Conservation (phyloP, 2,113 vertebrate genomes). For the Onychostoma macrolepis region DNA sequence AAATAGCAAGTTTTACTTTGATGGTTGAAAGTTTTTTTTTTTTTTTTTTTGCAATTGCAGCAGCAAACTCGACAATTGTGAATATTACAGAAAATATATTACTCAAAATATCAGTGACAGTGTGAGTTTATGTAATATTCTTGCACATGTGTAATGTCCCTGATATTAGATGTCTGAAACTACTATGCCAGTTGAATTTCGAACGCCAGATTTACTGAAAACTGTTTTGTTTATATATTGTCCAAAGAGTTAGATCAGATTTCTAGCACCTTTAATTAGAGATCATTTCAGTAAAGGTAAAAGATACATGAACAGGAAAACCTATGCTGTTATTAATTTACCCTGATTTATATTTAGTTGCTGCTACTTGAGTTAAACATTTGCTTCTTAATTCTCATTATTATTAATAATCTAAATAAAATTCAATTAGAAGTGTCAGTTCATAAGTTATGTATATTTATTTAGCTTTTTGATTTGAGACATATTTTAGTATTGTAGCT, state of each 20-base stretch:
- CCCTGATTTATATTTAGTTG: neutral
- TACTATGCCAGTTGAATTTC: neutral
- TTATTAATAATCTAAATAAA: neutral
- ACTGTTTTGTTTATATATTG: neutral
- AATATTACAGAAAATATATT: neutral
- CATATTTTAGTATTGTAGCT: neutral
- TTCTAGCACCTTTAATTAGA: conserved; percentile 10
- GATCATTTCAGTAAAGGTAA: conserved; percentile 5
- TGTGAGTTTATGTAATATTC: neutral
- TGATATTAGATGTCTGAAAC: neutral
- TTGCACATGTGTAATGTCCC: conserved; percentile 15
- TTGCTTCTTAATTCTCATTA: neutral
- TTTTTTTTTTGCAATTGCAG: neutral
- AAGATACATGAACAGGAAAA: neutral
- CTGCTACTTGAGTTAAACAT: neutral
- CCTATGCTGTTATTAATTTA: neutral
- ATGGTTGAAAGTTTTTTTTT: neutral
- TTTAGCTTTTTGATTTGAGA: neutral
- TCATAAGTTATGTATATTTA: neutral
- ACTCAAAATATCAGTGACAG: neutral
- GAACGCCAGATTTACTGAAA: neutral
- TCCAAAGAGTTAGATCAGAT: conserved; percentile 35
- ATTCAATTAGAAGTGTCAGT: neutral
- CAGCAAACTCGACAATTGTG: neutral
- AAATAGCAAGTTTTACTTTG: neutral